Evolutionary conservation across 2,113 vertebrate species (phyloP).

Genomic region (Arizona elegans): DNA sequence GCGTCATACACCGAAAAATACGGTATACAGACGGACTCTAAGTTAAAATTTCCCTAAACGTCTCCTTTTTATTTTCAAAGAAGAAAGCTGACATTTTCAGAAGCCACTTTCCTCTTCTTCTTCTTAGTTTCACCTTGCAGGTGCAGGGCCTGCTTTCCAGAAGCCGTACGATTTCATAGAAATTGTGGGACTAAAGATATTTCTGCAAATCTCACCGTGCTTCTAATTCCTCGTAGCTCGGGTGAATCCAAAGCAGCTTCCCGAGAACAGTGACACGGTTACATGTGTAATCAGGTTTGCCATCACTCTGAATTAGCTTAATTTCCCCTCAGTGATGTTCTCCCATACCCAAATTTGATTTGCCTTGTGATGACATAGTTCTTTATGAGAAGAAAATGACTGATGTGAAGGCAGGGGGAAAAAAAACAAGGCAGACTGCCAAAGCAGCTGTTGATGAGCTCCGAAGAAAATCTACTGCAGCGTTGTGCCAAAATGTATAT

Average conservation of each 20-base stretch:
- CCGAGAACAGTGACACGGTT: neutral
- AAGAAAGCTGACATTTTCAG: neutral
- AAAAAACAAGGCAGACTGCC: neutral
- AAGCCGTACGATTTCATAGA: neutral
- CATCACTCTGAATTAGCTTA: neutral
- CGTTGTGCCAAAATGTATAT: neutral
- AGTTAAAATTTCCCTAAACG: neutral
- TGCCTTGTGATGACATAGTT: neutral
- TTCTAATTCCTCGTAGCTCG: neutral
- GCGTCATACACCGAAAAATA: no score
- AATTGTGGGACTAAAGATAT: neutral
- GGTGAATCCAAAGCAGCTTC: neutral
- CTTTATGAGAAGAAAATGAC: neutral
- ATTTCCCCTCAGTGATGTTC: neutral
- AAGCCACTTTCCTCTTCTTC: neutral
- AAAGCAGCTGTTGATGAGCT: neutral
- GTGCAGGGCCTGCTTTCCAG: neutral
- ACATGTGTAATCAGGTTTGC: neutral
- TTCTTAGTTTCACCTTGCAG: neutral
- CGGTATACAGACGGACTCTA: no score
- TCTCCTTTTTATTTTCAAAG: neutral
- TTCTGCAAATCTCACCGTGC: neutral
- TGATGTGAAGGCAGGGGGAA: neutral
- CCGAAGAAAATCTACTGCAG: neutral
- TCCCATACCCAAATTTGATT: neutral